These are phyloP conservation scores for Nemotelus pantherinus DNA, from an alignment of 2,888 invertebrate genomes.

Conservation along the genomic window DNA sequence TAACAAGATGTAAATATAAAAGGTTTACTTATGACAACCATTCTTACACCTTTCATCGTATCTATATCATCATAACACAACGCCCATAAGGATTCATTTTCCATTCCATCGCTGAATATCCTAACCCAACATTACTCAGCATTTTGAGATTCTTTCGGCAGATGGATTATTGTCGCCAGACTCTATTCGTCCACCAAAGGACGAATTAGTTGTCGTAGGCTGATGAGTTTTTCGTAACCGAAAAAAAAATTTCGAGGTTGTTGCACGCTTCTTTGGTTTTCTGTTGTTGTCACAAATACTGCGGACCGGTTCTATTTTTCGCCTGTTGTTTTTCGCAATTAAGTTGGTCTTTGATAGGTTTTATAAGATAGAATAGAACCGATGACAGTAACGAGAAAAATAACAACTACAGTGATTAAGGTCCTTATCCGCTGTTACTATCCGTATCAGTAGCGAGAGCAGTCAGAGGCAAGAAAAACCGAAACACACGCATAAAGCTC, in stretches of 20 bases:
- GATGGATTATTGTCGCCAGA: constrained; percentile 27
- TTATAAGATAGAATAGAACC: not conserved
- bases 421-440: not conserved
- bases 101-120: not conserved
- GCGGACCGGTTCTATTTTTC: not conserved
- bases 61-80: not conserved
- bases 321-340: constrained; percentile 30
- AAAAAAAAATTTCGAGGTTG: constrained; percentile 29
- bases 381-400: constrained; percentile 13
- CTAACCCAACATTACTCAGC: not conserved
- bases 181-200: not conserved
- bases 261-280: constrained; percentile 14
- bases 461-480: not conserved
- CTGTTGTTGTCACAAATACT: not conserved
- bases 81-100: not conserved
- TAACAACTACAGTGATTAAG: not conserved
- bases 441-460: not conserved
- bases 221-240: not conserved
- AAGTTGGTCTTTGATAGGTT: constrained; percentile 31
- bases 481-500: not conserved
- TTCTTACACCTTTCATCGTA: not conserved
- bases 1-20: not conserved
- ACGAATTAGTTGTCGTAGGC: too few relatives aligned
- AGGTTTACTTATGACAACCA: constrained; percentile 4
- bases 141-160: constrained; percentile 1